These are phyloP conservation scores for Garra rufa DNA, from an alignment of 2,113 vertebrate species.

Conservation along the genomic window DNA sequence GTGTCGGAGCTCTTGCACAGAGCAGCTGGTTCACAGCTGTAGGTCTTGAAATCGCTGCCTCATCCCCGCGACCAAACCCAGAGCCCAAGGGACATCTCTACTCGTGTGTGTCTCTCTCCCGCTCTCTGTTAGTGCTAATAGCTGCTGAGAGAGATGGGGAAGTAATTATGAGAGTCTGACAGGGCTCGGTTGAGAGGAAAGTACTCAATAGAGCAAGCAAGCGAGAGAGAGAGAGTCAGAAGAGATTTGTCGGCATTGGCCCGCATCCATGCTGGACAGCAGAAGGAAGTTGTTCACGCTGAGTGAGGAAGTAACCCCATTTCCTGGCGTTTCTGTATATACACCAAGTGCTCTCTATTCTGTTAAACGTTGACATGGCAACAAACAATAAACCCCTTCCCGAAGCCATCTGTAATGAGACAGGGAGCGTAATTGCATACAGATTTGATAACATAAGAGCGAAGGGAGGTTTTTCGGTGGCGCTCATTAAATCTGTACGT, in stretches of 20 bases:
- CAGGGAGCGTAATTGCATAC: slow-evolving; percentile 10
- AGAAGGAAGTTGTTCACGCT: slow-evolving; percentile 81
- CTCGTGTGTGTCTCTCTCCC: not conserved
- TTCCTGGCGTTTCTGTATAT: slow-evolving; percentile 78
- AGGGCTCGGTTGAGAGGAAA: slow-evolving; percentile 54
- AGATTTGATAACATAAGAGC: slow-evolving; percentile 13
- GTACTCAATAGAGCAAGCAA: slow-evolving; percentile 68
- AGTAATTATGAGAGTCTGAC: slow-evolving; percentile 33
- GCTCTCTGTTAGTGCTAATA: slow-evolving; percentile 60
- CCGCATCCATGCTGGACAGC: slow-evolving; percentile 67
- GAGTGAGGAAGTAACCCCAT: slow-evolving; percentile 80
- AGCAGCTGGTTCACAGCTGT: slow-evolving; percentile 56
- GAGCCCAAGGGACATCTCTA: slow-evolving; percentile 33
- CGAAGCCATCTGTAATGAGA: slow-evolving; percentile 29
- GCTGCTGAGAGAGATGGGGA: slow-evolving; percentile 66
- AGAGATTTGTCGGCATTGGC: slow-evolving; percentile 68
- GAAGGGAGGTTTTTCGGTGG: slow-evolving; percentile 62
- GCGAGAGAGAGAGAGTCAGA: slow-evolving; percentile 66
- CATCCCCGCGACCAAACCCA: slow-evolving; percentile 37
- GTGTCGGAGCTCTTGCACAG: not conserved
- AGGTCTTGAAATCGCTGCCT: slow-evolving; percentile 33
- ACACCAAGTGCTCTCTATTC: slow-evolving; percentile 52
- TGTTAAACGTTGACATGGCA: slow-evolving; percentile 63
- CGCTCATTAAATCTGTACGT: slow-evolving; percentile 51
- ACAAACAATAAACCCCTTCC: slow-evolving; percentile 72